Evolutionary conservation across 2,888 invertebrate species (phyloP).

Genomic region (Caenorhabditis sp.): DNA sequence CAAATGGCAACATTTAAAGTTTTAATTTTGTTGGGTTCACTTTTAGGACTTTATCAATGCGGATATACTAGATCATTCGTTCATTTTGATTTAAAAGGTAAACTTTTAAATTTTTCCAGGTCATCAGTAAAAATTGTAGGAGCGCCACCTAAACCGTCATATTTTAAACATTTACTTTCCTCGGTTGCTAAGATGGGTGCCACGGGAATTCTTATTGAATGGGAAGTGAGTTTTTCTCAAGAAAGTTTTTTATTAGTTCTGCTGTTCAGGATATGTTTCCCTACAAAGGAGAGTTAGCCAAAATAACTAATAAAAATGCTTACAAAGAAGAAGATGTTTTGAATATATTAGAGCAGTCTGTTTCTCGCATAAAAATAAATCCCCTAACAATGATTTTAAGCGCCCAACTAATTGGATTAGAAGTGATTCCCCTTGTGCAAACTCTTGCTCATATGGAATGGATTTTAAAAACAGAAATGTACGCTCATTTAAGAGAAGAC

Average conservation of each 20-base stretch:
- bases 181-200: slow-evolving; percentile 86
- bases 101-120: slow-evolving; percentile 2
- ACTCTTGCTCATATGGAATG: slow-evolving; percentile 92
- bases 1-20: background rate
- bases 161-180: slow-evolving; percentile 86
- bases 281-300: slow-evolving; percentile 86
- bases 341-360: slow-evolving; percentile 75
- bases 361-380: slow-evolving; percentile 31
- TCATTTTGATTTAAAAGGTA: slow-evolving; percentile 66
- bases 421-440: slow-evolving; percentile 90
- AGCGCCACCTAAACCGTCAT: slow-evolving; percentile 83
- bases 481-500: slow-evolving; percentile 85
- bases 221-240: slow-evolving; percentile 86
- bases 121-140: slow-evolving; percentile 29
- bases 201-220: slow-evolving; percentile 90
- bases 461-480: slow-evolving; percentile 88
- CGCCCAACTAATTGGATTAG: slow-evolving; percentile 85
- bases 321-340: slow-evolving; percentile 88
- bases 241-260: background rate
- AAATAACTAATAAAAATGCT: slow-evolving; percentile 87
- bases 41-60: slow-evolving; percentile 14
- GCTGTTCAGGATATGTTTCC: slow-evolving; percentile 90
- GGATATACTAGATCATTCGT: slow-evolving; percentile 49
- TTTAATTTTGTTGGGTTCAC: background rate
- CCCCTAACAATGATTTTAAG: slow-evolving; percentile 73